Evolutionary conservation across 2,888 invertebrate genomes (phyloP), one percentile per base, ranked within the genome.

Genomic region (Leucophenga montana): DNA sequence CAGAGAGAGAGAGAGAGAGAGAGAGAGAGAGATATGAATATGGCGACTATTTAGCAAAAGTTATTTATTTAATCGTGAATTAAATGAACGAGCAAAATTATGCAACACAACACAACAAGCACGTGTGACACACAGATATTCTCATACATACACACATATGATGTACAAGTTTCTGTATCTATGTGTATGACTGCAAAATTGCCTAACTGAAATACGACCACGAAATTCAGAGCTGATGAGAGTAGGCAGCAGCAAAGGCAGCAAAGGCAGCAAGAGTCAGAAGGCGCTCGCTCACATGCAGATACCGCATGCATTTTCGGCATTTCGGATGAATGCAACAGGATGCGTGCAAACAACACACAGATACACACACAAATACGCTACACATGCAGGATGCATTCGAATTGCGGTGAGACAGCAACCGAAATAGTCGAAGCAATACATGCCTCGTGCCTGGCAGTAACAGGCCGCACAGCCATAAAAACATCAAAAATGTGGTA

Each of bases 211-310:
- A 57, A 20, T 14, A 13, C n/a, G 31, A 20, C 31, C 22, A 57
- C 11, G 3, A 31, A 31, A 5, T 3, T 6, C 0, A 14, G 9
- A 57, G 13, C n/a, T 18, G 44, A 39, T n/a, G 61, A 6, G 61
- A 16, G 3, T n/a, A n/a, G 39, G 33, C 14, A 27, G 27, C 27
- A 3, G 27, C 27, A 3, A 27, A 3, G 4, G 27, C 27, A n/a
- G n/a, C n/a, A n/a, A 27, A 2, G 27, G 27, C 27, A 27, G 2
- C 27, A 18, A 18, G 27, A 3, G 33, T 27, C 27, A 53, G 33
- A 16, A 53, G 59, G 68, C 72, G 73, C 71, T 74, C 72, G 73
- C 71, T 74, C 72, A 71, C 56, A 48, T 68, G 65, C 72, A 74
- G 71, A 69, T 56, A 72, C 72, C 72, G 71, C 72, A 68, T 8